A percentile compares a stretch with the other conserved stretches of the same genome.
Conservation (phyloP, 2,113 vertebrate species). For the Phalacrocorax aristotelis region DNA sequence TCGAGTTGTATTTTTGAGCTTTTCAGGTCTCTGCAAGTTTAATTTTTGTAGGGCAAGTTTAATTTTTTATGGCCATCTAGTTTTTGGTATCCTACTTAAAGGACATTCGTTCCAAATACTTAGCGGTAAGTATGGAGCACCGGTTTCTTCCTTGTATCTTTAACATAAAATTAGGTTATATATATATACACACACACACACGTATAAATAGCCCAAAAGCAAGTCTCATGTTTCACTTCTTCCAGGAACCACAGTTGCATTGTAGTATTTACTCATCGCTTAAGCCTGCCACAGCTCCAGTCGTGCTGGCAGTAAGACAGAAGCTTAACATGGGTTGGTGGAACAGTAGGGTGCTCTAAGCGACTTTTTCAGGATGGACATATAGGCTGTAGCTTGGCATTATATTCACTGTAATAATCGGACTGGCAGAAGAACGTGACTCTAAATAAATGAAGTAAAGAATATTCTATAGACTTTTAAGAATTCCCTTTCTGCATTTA, state of each 20-base stretch:
- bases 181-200: too few relatives aligned
- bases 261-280: not conserved
- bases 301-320: not conserved
- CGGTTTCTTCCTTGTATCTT: accelerated
- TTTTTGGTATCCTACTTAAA: not conserved
- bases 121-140: accelerated
- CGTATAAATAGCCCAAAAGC: not conserved
- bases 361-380: not conserved
- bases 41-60: not conserved
- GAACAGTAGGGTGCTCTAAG: not conserved
- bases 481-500: not conserved
- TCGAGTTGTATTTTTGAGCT: not conserved
- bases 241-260: not conserved
- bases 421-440: not conserved
- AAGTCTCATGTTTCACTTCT: not conserved
- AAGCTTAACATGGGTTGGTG: not conserved
- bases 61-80: accelerated
- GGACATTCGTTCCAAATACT: too few relatives aligned
- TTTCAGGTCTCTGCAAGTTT: not conserved
- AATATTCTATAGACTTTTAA: not conserved
- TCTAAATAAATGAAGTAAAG: not conserved
- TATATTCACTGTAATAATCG: not conserved
- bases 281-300: not conserved
- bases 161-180: too few relatives aligned
- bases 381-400: not conserved